Evolutionary conservation across 2,888 invertebrate genomes (phyloP).

Genomic region (Pollenia griseotomentosa): DNA sequence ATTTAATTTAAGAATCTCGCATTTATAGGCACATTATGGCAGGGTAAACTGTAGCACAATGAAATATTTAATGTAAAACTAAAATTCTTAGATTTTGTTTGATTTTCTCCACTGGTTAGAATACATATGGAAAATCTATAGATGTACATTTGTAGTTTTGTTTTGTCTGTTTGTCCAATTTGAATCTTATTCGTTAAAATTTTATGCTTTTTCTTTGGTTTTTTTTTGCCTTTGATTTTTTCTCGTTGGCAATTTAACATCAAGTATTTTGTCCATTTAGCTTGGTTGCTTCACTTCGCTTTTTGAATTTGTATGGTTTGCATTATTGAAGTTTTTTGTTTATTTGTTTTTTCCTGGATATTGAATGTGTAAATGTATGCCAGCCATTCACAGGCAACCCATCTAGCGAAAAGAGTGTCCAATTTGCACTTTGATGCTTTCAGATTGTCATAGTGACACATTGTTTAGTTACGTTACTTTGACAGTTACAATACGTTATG

Average conservation of each 20-base stretch:
- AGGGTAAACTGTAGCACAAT: slow-evolving; percentile 32
- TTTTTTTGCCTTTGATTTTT: slow-evolving; percentile 20
- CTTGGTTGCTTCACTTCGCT: slow-evolving; percentile 49
- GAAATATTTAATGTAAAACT: slow-evolving; percentile 18
- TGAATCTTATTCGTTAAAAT: slow-evolving; percentile 55
- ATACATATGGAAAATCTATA: slow-evolving; percentile 24
- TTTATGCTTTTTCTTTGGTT: slow-evolving; percentile 22
- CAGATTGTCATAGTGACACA: slow-evolving; percentile 75
- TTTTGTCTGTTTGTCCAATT: slow-evolving; percentile 61
- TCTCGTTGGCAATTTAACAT: slow-evolving; percentile 43
- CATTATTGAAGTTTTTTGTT: slow-evolving; percentile 24
- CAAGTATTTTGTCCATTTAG: slow-evolving; percentile 56
- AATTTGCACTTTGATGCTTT: slow-evolving; percentile 75
- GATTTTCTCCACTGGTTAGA: slow-evolving; percentile 5
- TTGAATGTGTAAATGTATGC: slow-evolving; percentile 57
- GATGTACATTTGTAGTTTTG: slow-evolving; percentile 25
- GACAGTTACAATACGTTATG: slow-evolving; percentile 75
- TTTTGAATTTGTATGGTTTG: slow-evolving; percentile 42
- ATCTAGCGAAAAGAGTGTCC: slow-evolving; percentile 70
- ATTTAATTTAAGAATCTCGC: too few relatives aligned
- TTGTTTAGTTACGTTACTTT: slow-evolving; percentile 75
- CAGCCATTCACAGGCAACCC: slow-evolving; percentile 51
- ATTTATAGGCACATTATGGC: neutral
- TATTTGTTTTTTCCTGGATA: slow-evolving; percentile 17
- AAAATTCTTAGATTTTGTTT: slow-evolving; percentile 18